Conservation (phyloP, 2,888 invertebrate genomes). For the Pardosa pseudoannulata region DNA sequence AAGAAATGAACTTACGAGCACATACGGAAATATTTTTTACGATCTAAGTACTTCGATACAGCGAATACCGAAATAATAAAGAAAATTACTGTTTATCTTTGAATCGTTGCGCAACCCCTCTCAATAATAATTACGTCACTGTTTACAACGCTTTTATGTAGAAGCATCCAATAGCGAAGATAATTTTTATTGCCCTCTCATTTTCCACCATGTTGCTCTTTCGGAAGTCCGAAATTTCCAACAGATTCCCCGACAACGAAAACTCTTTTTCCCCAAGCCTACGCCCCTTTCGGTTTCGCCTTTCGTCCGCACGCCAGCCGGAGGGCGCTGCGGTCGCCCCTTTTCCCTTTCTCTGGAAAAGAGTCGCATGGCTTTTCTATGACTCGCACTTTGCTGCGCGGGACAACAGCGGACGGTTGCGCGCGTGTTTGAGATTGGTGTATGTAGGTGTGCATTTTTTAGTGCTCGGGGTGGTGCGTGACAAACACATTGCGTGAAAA, state of each 20-base stretch:
- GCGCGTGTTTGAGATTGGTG: slow-evolving; percentile 10
- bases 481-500: slow-evolving; percentile 13
- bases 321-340: slow-evolving; percentile 61
- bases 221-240: neutral
- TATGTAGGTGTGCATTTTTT: slow-evolving; percentile 8
- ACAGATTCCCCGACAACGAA: neutral
- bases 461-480: slow-evolving; percentile 14
- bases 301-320: slow-evolving; percentile 30
- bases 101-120: too few species aligned
- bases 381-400: slow-evolving; percentile 64
- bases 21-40: too few species aligned
- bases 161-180: neutral
- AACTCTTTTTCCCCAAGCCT: neutral
- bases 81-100: too few species aligned
- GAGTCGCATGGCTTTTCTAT: slow-evolving; percentile 32
- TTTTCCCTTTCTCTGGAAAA: neutral
- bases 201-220: neutral
- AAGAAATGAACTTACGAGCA: too few species aligned
- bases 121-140: too few species aligned
- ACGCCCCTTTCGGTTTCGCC: slow-evolving; percentile 18
- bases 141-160: too few species aligned
- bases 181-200: neutral
- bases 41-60: too few species aligned
- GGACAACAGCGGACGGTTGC: slow-evolving; percentile 57
- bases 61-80: too few species aligned